Evolutionary conservation across 2,888 invertebrate genomes (phyloP).

Genomic region (Drosophila fulvimacula): DNA sequence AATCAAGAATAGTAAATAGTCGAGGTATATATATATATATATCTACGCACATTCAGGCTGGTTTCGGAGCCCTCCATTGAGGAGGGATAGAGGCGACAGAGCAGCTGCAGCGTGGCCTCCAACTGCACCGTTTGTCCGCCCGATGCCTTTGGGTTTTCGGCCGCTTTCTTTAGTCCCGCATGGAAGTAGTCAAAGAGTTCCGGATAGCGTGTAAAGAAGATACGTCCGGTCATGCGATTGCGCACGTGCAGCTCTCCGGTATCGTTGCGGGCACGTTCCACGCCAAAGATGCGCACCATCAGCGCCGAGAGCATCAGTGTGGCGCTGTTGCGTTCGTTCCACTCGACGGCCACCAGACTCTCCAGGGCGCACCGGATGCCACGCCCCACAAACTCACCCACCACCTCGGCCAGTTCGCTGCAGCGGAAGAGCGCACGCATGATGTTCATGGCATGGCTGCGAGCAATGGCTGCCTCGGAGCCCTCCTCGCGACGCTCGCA

Average conservation of each 20-base stretch:
- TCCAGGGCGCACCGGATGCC: conserved; percentile 90
- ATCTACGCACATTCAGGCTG: conserved; percentile 87
- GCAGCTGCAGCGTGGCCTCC: conserved; percentile 91
- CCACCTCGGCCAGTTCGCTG: conserved; percentile 90
- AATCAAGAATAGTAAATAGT: neutral
- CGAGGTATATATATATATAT: too few relatives aligned
- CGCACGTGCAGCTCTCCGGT: conserved; percentile 87
- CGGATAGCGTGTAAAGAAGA: conserved; percentile 91
- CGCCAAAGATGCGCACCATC: conserved; percentile 94
- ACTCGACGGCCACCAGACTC: conserved; percentile 90
- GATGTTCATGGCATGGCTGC: conserved; percentile 94
- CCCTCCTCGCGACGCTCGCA: conserved; percentile 44
- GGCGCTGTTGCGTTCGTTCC: conserved; percentile 94
- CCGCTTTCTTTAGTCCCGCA: conserved; percentile 83
- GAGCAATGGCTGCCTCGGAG: conserved; percentile 76
- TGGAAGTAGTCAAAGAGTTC: conserved; percentile 86
- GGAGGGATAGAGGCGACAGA: conserved; percentile 92
- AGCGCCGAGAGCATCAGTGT: conserved; percentile 93
- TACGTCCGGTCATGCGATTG: conserved; percentile 90
- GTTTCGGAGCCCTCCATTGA: conserved; percentile 89
- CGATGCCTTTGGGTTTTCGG: conserved; percentile 50
- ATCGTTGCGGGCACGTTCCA: conserved; percentile 87
- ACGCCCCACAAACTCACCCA: conserved; percentile 88
- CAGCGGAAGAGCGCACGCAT: conserved; percentile 92
- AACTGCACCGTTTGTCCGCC: conserved; percentile 86